A percentile compares a stretch with the other conserved stretches of the same genome.
These are phyloP conservation scores for Tachina grossa DNA, from an alignment of 2,888 invertebrate genomes.

Conservation along the genomic window DNA sequence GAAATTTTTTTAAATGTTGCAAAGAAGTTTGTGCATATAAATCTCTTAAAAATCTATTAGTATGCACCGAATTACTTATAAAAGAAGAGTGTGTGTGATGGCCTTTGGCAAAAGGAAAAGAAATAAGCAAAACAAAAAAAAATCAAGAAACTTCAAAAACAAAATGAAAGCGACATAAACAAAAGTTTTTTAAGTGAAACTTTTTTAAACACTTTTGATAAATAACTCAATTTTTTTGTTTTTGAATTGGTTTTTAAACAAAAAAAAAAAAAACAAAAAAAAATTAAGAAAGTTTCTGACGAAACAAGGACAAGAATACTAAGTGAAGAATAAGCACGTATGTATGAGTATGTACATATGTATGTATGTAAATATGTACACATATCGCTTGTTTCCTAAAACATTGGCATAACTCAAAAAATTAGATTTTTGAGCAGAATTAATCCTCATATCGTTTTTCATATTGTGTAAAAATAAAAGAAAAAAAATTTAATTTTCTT, in stretches of 20 bases:
- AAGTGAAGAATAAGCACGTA: not conserved
- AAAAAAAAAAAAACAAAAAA: not conserved
- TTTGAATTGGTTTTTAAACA: not conserved
- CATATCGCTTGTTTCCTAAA: too few relatives aligned
- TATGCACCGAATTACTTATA: conserved; percentile 57
- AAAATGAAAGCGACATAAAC: conserved; percentile 15
- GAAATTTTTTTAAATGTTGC: conserved; percentile 3
- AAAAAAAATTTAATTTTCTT: too few relatives aligned
- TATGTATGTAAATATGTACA: too few relatives aligned
- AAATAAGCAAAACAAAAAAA: not conserved
- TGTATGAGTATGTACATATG: too few relatives aligned
- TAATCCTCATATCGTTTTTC: too few relatives aligned
- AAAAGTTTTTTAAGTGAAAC: conserved; percentile 46
- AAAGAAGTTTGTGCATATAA: conserved; percentile 50
- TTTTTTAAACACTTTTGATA: conserved; percentile 7
- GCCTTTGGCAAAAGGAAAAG: not conserved
- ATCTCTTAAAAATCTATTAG: conserved; percentile 62
- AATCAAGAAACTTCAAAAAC: conserved; percentile 18
- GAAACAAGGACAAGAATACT: not conserved
- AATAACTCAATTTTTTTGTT: conserved; percentile 15
- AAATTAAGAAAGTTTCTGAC: too few relatives aligned
- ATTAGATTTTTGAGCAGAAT: too few relatives aligned
- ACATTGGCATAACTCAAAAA: too few relatives aligned
- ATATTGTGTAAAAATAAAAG: too few relatives aligned
- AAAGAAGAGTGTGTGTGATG: conserved; percentile 3